phyloP scores from a whole-genome alignment of 2,113 vertebrate species.

The Origma solitaria region DNA sequence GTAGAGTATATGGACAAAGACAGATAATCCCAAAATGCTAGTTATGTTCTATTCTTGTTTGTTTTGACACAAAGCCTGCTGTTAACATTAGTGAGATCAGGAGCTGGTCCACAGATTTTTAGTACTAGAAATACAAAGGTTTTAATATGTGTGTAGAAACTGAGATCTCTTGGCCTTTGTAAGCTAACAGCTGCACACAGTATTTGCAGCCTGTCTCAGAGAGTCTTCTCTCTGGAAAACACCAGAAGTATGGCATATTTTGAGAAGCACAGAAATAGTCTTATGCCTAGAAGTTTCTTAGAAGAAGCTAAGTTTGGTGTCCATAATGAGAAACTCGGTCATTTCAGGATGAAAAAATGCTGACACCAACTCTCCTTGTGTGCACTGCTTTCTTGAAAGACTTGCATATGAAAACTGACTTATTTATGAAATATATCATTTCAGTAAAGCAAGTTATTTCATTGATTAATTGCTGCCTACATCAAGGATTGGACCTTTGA shows the following conservation, averaged over 20 bases:
- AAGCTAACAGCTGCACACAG: not conserved
- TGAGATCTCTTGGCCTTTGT: not conserved
- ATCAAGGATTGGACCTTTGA: not conserved
- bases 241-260: not conserved
- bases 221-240: not conserved
- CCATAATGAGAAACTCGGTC: not conserved
- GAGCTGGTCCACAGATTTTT: not conserved
- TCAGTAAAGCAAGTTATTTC: not conserved
- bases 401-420: not conserved
- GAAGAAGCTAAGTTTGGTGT: conserved; percentile 21
- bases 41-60: not conserved
- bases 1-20: not conserved
- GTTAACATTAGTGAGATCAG: not conserved
- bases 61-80: not conserved
- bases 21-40: not conserved
- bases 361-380: not conserved
- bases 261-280: conserved; percentile 9
- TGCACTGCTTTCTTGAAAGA: not conserved
- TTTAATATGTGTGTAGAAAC: not conserved
- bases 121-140: not conserved
- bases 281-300: conserved; percentile 12
- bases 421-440: conserved; percentile 22
- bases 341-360: conserved; percentile 39
- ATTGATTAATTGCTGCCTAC: conserved; percentile 12
- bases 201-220: not conserved